Evolutionary conservation across 2,888 invertebrate species (phyloP).

Genomic region (Phragmatobia fuliginosa): DNA sequence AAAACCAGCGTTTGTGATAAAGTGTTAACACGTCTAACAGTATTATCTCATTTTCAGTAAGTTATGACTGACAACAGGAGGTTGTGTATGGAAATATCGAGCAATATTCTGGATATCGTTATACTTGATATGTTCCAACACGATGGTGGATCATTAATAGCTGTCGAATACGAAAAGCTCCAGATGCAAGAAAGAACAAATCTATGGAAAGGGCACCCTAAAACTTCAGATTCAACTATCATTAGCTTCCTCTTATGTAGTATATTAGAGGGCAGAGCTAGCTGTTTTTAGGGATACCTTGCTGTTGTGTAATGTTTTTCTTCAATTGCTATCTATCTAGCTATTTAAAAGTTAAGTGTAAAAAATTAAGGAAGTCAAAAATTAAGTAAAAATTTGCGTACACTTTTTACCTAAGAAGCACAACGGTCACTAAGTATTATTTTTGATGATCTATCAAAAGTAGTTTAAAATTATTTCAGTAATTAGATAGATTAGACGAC

Average conservation of each 20-base stretch:
- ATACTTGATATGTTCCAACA: conserved; percentile 81
- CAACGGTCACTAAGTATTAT: conserved; percentile 20
- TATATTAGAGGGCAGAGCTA: too few relatives aligned
- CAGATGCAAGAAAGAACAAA: conserved; percentile 71
- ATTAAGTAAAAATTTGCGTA: too few relatives aligned
- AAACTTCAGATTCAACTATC: conserved; percentile 62
- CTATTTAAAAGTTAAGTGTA: too few relatives aligned
- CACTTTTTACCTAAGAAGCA: too few relatives aligned
- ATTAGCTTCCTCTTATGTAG: conserved; percentile 56
- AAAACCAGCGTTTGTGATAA: neutral
- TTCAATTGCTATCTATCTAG: too few relatives aligned
- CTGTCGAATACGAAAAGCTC: conserved; percentile 79
- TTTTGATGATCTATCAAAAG: conserved; percentile 16
- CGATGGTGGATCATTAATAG: conserved; percentile 80
- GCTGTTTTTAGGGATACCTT: conserved; percentile 21
- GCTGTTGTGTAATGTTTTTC: too few relatives aligned
- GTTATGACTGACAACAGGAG: conserved; percentile 71
- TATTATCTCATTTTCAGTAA: conserved; percentile 72
- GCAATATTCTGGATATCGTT: conserved; percentile 83
- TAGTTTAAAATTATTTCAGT: neutral
- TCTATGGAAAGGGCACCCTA: conserved; percentile 67
- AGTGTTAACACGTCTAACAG: conserved; percentile 59
- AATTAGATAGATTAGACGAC: conserved; percentile 9
- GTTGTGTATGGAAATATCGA: conserved; percentile 79
- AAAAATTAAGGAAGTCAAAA: too few relatives aligned